Conservation (phyloP, 2,888 invertebrate species). For the Diarsia rubi region DNA sequence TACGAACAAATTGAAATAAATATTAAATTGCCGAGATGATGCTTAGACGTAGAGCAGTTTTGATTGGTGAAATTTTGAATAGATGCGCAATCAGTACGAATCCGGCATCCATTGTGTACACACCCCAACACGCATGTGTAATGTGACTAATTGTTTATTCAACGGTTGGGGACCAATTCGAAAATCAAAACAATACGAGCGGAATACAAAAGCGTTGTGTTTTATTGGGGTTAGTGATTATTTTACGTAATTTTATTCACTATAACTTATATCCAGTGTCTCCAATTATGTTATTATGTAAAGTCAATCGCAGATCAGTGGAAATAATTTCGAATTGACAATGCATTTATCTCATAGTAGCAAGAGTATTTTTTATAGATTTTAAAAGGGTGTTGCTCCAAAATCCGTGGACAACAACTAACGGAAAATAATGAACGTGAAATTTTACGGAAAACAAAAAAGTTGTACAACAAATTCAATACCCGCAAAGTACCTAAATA, state of each 20-base stretch:
- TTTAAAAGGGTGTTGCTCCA: background rate
- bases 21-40: background rate
- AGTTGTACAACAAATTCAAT: background rate
- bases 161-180: conserved; percentile 10
- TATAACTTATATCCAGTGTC: too few species aligned
- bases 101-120: conserved; percentile 1
- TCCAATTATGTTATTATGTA: too few species aligned
- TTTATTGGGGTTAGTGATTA: background rate
- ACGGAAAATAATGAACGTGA: background rate
- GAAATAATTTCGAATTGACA: too few species aligned
- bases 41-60: background rate
- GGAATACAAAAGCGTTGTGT: background rate
- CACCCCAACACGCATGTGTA: conserved; percentile 8
- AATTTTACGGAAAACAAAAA: background rate
- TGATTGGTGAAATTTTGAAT: background rate
- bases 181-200: conserved; percentile 6
- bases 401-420: background rate
- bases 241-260: background rate
- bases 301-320: too few species aligned
- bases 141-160: conserved; percentile 43
- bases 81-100: conserved; percentile 3
- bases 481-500: conserved; percentile 6
- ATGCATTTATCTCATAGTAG: too few species aligned
- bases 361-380: too few species aligned
- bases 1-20: background rate